Conservation (phyloP, 2,888 invertebrate genomes). For the Chouioia cunea region DNA sequence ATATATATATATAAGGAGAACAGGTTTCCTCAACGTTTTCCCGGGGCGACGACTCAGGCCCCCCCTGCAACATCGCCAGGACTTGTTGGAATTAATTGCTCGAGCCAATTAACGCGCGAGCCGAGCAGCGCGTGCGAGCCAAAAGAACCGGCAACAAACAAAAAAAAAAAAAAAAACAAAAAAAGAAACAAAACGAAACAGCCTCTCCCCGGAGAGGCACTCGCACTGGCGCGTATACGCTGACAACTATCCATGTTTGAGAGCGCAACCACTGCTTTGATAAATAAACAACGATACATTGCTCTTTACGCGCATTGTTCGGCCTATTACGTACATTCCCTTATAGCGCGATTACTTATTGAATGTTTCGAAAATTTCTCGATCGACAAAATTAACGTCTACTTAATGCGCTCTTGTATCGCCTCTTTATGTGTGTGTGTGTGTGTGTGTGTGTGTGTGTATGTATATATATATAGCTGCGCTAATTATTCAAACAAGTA, state of each 20-base stretch:
- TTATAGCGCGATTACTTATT: constrained; percentile 40
- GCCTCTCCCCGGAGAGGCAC: constrained; percentile 9
- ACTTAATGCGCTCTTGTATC: too few species aligned
- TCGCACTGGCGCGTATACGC: too few species aligned
- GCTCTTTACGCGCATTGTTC: constrained; percentile 42
- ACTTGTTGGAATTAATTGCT: constrained; percentile 68
- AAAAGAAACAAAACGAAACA: constrained; percentile 4
- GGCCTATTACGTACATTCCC: constrained; percentile 31
- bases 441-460: too few species aligned
- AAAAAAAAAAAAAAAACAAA: background rate
- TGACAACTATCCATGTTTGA: too few species aligned
- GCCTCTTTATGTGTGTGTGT: too few species aligned
- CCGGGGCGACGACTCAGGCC: constrained; percentile 20
- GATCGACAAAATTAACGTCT: too few species aligned
- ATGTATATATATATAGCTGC: too few species aligned
- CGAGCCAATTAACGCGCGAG: constrained; percentile 65
- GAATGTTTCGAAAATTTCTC: too few species aligned
- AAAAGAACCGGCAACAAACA: constrained; percentile 15
- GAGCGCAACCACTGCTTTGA: constrained; percentile 21
- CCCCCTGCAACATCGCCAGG: constrained; percentile 52
- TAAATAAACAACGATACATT: constrained; percentile 39
- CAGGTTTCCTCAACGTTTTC: constrained; percentile 46
- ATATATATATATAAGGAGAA: too few species aligned
- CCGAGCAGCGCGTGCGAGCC: constrained; percentile 47
- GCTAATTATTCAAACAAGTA: constrained; percentile 53